Evolutionary conservation across 1,140 invertebrate species (phyloP).

Genomic region (Mya arenaria): DNA sequence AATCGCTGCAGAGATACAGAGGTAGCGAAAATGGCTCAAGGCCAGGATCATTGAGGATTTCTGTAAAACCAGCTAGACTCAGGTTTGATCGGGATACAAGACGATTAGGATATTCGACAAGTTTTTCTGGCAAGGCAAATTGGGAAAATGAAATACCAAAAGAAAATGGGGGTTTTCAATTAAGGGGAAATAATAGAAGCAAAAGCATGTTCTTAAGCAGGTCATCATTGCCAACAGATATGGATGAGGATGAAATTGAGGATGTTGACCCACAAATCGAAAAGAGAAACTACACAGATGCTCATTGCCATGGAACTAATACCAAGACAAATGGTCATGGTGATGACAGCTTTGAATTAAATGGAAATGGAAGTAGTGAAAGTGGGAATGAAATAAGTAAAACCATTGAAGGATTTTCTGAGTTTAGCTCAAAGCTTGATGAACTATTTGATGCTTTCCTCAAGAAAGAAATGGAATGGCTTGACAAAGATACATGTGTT

Average conservation of each 20-base stretch:
- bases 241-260: neutral
- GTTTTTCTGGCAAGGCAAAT: neutral
- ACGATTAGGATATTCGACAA: neutral
- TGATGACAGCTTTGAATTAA: neutral
- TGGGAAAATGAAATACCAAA: neutral
- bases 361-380: neutral
- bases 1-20: slow-evolving; percentile 13
- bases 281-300: neutral
- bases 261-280: neutral
- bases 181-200: slow-evolving; percentile 10
- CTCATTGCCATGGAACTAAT: neutral
- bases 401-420: neutral
- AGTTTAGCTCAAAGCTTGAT: neutral
- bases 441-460: neutral
- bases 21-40: slow-evolving; percentile 18
- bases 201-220: slow-evolving; percentile 40
- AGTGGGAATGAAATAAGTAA: neutral
- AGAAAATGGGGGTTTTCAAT: neutral
- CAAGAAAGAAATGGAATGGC: neutral
- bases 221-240: too few relatives aligned
- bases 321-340: neutral
- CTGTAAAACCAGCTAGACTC: slow-evolving; percentile 24
- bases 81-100: slow-evolving; percentile 6
- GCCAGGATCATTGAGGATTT: slow-evolving; percentile 26
- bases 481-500: neutral